Conservation (phyloP, 2,888 invertebrate species). For the Dynastes maya region DNA sequence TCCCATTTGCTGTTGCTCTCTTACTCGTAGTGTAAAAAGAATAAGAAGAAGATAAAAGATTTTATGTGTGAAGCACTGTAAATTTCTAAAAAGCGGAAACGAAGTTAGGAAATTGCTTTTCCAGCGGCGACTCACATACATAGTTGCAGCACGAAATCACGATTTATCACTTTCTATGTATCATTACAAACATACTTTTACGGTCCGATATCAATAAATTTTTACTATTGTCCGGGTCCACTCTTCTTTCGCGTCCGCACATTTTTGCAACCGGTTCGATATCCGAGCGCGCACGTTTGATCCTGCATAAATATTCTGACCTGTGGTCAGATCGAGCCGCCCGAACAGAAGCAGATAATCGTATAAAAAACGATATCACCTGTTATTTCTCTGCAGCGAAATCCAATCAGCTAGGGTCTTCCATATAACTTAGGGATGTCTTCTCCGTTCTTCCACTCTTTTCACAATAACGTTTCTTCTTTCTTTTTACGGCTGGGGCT, state of each 20-base stretch:
- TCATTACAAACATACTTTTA: constrained; percentile 34
- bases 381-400: constrained; percentile 32
- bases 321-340: constrained; percentile 28
- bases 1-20: too few species aligned
- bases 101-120: too few species aligned
- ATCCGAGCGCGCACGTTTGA: constrained; percentile 23
- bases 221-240: constrained; percentile 22
- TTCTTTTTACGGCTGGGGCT: neutral
- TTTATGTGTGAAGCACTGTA: too few species aligned
- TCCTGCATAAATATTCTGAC: constrained; percentile 41
- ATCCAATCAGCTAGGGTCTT: constrained; percentile 25
- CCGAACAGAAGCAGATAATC: constrained; percentile 31
- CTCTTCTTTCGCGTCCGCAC: constrained; percentile 4
- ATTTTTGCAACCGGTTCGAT: constrained; percentile 43
- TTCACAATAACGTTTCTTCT: neutral
- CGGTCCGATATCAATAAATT: constrained; percentile 31
- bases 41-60: too few species aligned
- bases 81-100: too few species aligned
- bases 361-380: constrained; percentile 43
- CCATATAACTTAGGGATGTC: constrained; percentile 14
- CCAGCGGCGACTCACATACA: constrained; percentile 5
- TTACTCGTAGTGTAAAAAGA: too few species aligned
- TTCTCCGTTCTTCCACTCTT: neutral
- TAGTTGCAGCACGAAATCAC: constrained; percentile 7
- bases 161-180: constrained; percentile 32